These are phyloP conservation scores for Sylvia atricapilla DNA, from an alignment of 2,113 vertebrate genomes.

Conservation along the genomic window DNA sequence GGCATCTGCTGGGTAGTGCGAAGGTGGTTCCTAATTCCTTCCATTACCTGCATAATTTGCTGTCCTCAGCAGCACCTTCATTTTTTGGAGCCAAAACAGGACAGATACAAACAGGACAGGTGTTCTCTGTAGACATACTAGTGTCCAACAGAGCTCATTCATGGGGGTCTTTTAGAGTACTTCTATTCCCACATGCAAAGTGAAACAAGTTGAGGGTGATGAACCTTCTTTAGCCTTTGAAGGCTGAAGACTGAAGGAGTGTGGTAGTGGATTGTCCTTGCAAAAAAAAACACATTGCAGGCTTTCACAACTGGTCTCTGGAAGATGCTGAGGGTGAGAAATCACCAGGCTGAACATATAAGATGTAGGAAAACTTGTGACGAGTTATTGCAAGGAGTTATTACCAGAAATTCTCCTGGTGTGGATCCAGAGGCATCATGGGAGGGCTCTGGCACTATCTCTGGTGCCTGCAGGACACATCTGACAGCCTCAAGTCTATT, in stretches of 20 bases:
- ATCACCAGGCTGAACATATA: background rate
- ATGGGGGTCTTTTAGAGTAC: background rate
- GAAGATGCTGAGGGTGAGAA: background rate
- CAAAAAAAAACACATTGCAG: background rate
- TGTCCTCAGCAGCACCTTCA: background rate
- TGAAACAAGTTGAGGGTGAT: background rate
- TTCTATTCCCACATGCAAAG: background rate
- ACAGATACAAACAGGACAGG: background rate
- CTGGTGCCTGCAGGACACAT: background rate
- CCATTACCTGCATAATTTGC: background rate
- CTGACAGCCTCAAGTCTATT: background rate
- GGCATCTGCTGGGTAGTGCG: background rate
- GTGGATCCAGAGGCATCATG: background rate
- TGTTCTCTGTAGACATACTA: background rate
- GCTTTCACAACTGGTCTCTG: background rate
- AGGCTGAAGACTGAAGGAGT: background rate
- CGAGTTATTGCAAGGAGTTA: background rate
- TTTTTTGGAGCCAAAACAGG: background rate
- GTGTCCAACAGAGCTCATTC: background rate
- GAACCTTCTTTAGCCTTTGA: background rate
- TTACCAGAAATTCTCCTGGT: background rate
- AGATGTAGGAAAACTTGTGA: background rate
- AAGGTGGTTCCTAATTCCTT: background rate
- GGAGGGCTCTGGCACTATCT: background rate
- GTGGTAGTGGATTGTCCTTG: background rate